Conservation (phyloP, 2,113 vertebrate genomes). For the Trichechus manatus region DNA sequence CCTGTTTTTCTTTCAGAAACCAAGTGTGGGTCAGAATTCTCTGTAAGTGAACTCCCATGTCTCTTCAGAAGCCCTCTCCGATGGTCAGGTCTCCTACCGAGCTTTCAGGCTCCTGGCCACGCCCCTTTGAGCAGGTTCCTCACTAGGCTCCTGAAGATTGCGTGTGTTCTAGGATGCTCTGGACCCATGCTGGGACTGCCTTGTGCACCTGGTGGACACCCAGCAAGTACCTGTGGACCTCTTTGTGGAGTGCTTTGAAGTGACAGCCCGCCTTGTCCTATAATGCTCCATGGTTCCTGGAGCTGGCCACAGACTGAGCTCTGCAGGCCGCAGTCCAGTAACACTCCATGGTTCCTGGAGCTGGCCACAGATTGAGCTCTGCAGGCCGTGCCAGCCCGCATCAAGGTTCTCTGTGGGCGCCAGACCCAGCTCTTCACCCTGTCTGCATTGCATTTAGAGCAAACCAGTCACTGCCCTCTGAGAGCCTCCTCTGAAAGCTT, state of each 20-base stretch:
- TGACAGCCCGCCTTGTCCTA: not conserved
- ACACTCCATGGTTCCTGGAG: no score
- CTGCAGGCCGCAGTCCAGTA: accelerated
- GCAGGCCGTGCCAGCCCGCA: accelerated
- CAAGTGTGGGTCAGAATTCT: not conserved
- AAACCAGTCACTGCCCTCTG: not conserved
- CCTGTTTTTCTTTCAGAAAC: not conserved
- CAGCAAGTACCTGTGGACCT: not conserved
- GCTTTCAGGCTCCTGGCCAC: not conserved
- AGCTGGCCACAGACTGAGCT: not conserved
- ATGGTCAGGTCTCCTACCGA: no score
- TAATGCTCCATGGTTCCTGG: no score
- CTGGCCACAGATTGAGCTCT: not conserved
- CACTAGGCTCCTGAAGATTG: not conserved
- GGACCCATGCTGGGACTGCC: not conserved
- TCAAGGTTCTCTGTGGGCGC: accelerated
- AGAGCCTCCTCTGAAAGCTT: not conserved
- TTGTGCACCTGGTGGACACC: not conserved
- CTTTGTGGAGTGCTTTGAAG: not conserved
- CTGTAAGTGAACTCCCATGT: not conserved
- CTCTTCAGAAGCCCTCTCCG: not conserved
- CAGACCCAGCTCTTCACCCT: not conserved
- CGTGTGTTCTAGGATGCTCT: not conserved
- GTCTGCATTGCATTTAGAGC: not conserved
- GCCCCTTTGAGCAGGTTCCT: not conserved